phyloP scores from a whole-genome alignment of 2,888 invertebrate genomes.

The Taphrorychus bicolor region DNA sequence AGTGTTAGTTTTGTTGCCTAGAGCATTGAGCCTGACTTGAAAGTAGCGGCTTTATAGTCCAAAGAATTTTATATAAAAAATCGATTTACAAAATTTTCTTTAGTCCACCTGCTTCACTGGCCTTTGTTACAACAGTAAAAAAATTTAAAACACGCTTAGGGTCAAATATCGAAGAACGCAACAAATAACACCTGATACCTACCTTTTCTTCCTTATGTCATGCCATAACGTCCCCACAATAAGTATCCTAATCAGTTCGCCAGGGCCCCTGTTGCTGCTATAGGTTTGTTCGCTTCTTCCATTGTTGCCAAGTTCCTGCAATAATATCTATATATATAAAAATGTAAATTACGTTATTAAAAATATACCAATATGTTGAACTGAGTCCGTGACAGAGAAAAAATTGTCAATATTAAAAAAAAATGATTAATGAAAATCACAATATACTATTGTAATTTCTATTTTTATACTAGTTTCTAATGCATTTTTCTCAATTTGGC shows the following conservation, averaged over 20 bases:
- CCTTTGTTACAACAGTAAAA: slow-evolving; percentile 20
- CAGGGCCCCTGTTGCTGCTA: slow-evolving; percentile 18
- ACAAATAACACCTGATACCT: slow-evolving; percentile 41
- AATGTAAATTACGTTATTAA: neutral
- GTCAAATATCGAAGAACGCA: slow-evolving; percentile 39
- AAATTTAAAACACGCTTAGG: slow-evolving; percentile 24
- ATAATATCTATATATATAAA: neutral
- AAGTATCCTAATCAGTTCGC: slow-evolving; percentile 42
- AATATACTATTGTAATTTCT: neutral
- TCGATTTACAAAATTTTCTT: neutral
- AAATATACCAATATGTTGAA: neutral
- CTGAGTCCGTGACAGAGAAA: neutral
- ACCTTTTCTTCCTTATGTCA: slow-evolving; percentile 38
- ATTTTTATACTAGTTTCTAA: neutral
- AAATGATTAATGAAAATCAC: no score
- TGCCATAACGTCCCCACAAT: slow-evolving; percentile 42
- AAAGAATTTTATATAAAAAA: neutral
- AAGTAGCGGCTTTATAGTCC: neutral
- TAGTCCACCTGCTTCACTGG: slow-evolving; percentile 24
- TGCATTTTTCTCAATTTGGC: slow-evolving; percentile 12
- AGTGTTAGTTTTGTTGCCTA: no score
- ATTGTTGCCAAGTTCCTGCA: slow-evolving; percentile 19
- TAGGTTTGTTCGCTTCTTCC: slow-evolving; percentile 11
- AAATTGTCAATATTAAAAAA: neutral
- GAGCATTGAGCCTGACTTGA: no score